phyloP scores from a whole-genome alignment of 2,797 vertebrate species.

The Malurus leucopterus region DNA sequence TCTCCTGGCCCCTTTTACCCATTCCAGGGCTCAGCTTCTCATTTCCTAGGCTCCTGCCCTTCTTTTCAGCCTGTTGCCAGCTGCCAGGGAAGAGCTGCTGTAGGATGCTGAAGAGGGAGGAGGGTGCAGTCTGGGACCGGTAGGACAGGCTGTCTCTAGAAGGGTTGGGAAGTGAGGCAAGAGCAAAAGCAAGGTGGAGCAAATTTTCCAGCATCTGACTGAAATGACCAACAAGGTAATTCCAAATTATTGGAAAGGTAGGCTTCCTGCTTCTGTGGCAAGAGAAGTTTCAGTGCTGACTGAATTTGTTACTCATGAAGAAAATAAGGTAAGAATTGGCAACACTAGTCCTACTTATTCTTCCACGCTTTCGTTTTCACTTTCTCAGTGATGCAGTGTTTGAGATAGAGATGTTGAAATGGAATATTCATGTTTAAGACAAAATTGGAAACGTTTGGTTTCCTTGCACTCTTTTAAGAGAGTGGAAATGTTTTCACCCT shows the following conservation, averaged over 20 bases:
- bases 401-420: not conserved
- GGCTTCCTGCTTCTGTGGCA: not conserved
- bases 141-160: not conserved
- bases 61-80: not conserved
- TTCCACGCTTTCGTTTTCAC: not conserved
- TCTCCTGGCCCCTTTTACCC: not conserved
- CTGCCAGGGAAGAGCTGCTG: not conserved
- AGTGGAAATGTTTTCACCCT: not conserved
- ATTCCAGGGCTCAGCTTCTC: not conserved
- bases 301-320: not conserved
- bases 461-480: not conserved
- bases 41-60: not conserved
- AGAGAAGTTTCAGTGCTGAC: not conserved
- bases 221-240: not conserved
- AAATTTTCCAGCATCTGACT: not conserved
- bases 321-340: not conserved
- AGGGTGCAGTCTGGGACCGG: not conserved
- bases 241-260: not conserved
- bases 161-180: not conserved
- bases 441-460: not conserved
- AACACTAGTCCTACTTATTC: not conserved
- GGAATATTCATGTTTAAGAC: not conserved
- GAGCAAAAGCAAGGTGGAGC: not conserved
- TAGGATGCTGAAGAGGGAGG: not conserved
- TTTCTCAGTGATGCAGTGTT: not conserved